Conservation (phyloP, 2,888 invertebrate genomes). For the Myopa tessellatipennis region DNA sequence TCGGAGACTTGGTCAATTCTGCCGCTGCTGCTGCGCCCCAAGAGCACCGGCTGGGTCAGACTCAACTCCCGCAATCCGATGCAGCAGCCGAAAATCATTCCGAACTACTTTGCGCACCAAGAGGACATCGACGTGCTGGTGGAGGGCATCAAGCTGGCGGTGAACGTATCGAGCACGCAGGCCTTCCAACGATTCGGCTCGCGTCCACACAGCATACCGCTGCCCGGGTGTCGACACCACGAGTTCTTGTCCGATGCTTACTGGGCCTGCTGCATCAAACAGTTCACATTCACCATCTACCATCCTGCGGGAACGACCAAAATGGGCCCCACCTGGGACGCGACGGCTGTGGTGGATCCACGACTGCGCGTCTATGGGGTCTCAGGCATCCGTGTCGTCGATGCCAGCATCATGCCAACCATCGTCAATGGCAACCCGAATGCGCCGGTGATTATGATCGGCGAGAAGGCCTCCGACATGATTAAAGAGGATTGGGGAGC, state of each 20-base stretch:
- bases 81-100: slow-evolving; percentile 86
- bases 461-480: slow-evolving; percentile 89
- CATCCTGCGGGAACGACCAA: slow-evolving; percentile 88
- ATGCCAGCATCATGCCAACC: slow-evolving; percentile 89
- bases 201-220: slow-evolving; percentile 79
- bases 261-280: slow-evolving; percentile 87
- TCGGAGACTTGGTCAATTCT: slow-evolving; percentile 88
- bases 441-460: slow-evolving; percentile 91
- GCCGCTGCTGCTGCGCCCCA: slow-evolving; percentile 84
- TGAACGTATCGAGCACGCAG: slow-evolving; percentile 81
- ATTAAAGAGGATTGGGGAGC: slow-evolving; percentile 86
- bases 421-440: slow-evolving; percentile 92
- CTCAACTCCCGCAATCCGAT: slow-evolving; percentile 84
- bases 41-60: slow-evolving; percentile 88
- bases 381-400: slow-evolving; percentile 80
- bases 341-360: slow-evolving; percentile 83
- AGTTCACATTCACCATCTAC: slow-evolving; percentile 85
- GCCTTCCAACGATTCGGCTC: slow-evolving; percentile 87
- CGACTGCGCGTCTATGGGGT: slow-evolving; percentile 83
- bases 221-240: slow-evolving; percentile 84
- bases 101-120: slow-evolving; percentile 90
- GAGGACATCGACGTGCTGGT: slow-evolving; percentile 83
- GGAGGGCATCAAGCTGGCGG: slow-evolving; percentile 86
- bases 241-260: slow-evolving; percentile 82
- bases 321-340: slow-evolving; percentile 84